Percentiles rank a stretch among this genome's conserved stretches.
Conservation (phyloP, 2,888 invertebrate genomes). For the Pammene fasciana region DNA sequence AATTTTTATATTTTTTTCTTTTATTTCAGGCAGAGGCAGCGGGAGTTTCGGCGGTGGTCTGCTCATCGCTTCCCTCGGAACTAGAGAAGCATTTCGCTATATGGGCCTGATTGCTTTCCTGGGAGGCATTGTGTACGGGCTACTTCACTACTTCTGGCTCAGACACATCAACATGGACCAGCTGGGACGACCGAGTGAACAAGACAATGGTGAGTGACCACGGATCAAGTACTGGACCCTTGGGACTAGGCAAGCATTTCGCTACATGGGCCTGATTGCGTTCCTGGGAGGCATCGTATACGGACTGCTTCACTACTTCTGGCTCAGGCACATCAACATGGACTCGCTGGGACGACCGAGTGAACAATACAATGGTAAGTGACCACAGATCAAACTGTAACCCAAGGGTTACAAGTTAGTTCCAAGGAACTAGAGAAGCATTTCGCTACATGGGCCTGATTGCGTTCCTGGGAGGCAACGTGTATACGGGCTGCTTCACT, state of each 20-base stretch:
- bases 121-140: constrained; percentile 87
- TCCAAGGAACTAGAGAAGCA: not conserved
- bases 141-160: constrained; percentile 89
- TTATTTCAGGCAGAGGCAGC: constrained; percentile 86
- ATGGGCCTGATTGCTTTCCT: constrained; percentile 90
- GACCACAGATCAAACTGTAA: not conserved
- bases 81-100: constrained; percentile 89
- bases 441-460: too few species aligned
- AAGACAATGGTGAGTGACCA: constrained; percentile 66
- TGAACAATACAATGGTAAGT: constrained; percentile 73
- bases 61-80: constrained; percentile 89
- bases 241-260: too few species aligned
- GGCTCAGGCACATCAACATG: constrained; percentile 86
- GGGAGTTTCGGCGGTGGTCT: constrained; percentile 92
- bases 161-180: constrained; percentile 82
- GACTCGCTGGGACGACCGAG: constrained; percentile 70
- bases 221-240: not conserved
- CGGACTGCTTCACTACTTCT: constrained; percentile 59
- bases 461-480: too few species aligned
- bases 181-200: constrained; percentile 70
- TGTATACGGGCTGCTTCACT: too few species aligned
- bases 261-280: too few species aligned
- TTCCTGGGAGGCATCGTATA: too few species aligned
- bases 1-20: not conserved
- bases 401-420: too few species aligned